Conservation (phyloP, 2,888 invertebrate genomes). For the Calliopum simillimum region DNA sequence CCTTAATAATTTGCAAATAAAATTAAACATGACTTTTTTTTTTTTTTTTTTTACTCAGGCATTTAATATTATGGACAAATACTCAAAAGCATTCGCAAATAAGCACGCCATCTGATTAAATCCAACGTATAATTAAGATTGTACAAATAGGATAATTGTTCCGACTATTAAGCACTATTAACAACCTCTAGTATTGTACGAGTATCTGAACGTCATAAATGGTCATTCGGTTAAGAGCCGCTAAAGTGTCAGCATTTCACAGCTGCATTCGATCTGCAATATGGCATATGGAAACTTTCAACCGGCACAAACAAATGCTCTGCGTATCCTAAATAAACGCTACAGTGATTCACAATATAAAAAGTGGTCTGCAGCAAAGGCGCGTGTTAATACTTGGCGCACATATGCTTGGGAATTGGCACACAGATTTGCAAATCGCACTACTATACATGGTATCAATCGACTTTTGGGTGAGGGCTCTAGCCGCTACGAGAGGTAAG, state of each 20-base stretch:
- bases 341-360: not conserved
- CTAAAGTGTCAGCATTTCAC: too few species aligned
- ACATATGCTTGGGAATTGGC: constrained; percentile 50
- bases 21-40: not conserved
- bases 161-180: too few species aligned
- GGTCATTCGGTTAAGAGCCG: too few species aligned
- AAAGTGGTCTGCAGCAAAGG: constrained; percentile 2
- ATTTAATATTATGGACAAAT: too few species aligned
- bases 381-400: constrained; percentile 2
- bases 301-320: constrained; percentile 43
- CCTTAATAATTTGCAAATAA: constrained; percentile 30
- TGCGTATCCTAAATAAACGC: constrained; percentile 33
- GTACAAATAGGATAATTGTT: not conserved
- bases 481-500: constrained; percentile 49
- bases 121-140: not conserved
- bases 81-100: too few species aligned
- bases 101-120: not conserved
- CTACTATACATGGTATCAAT: constrained; percentile 61
- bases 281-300: constrained; percentile 41
- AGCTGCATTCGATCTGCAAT: not conserved
- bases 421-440: constrained; percentile 55
- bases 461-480: constrained; percentile 52
- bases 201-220: too few species aligned
- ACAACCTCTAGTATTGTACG: too few species aligned
- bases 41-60: too few species aligned